These are phyloP conservation scores for Channa argus DNA, from an alignment of 2,113 vertebrate genomes.

Conservation along the genomic window DNA sequence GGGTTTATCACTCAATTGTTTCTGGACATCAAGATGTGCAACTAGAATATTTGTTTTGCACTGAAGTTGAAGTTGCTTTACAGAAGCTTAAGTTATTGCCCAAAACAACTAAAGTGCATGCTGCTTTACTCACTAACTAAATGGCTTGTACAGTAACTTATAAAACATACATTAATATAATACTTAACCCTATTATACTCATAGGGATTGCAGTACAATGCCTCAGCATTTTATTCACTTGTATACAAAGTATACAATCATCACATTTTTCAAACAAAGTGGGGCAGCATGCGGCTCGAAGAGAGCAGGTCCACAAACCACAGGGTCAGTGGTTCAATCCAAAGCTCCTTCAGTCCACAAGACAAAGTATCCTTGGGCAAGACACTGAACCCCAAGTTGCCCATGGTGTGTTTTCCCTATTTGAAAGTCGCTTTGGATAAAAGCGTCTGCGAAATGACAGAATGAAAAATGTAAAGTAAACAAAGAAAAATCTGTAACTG, in stretches of 20 bases:
- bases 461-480: constrained; percentile 1
- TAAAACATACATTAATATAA: constrained; percentile 57
- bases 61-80: constrained; percentile 6
- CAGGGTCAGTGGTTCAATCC: too few relatives aligned
- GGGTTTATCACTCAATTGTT: constrained; percentile 26
- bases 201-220: constrained; percentile 49
- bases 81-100: constrained; percentile 58
- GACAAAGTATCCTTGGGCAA: too few relatives aligned
- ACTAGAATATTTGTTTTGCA: constrained; percentile 32
- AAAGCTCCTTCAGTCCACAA: too few relatives aligned
- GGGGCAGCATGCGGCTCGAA: background rate
- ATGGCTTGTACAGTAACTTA: constrained; percentile 58
- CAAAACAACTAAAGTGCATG: constrained; percentile 74
- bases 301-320: too few relatives aligned
- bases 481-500: constrained; percentile 13
- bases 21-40: constrained; percentile 37
- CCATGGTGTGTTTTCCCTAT: too few relatives aligned
- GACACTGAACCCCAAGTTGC: too few relatives aligned
- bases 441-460: too few relatives aligned
- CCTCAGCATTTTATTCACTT: constrained; percentile 37
- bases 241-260: constrained; percentile 49
- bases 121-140: constrained; percentile 51
- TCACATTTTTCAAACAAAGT: constrained; percentile 51
- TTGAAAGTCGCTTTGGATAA: too few relatives aligned
- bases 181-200: constrained; percentile 28